Conservation (phyloP, 2,888 invertebrate genomes). For the Eristalis tenax region DNA sequence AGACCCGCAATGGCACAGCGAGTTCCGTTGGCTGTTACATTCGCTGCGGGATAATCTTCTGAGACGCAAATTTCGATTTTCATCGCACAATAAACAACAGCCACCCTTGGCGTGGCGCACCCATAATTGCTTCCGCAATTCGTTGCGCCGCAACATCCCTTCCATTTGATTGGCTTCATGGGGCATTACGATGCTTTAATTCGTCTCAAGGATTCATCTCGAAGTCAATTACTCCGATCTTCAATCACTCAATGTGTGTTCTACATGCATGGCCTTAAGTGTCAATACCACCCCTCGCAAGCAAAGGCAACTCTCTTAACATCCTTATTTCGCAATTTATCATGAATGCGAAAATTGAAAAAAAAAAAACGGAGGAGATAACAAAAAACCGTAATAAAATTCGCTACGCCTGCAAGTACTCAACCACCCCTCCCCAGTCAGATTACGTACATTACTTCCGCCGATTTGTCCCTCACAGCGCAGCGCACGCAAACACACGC, state of each 20-base stretch:
- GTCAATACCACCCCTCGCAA: background rate
- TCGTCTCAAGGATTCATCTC: conserved; percentile 46
- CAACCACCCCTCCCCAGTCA: background rate
- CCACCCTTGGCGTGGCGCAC: background rate
- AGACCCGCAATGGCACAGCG: background rate
- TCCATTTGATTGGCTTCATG: conserved; percentile 51
- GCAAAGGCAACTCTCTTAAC: conserved; percentile 5
- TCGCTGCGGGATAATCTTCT: background rate
- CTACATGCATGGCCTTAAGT: conserved; percentile 20
- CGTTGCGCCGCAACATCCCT: conserved; percentile 31
- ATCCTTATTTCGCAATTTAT: conserved; percentile 48
- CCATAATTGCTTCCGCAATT: conserved; percentile 44
- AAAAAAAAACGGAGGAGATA: conserved; percentile 48
- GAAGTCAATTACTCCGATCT: conserved; percentile 57
- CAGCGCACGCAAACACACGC: conserved; percentile 3
- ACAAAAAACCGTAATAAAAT: conserved; percentile 59
- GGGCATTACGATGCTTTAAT: conserved; percentile 50
- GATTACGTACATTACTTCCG: conserved; percentile 49
- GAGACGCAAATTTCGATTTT: background rate
- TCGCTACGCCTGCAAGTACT: conserved; percentile 40
- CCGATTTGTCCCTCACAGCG: conserved; percentile 35
- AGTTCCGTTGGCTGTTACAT: background rate
- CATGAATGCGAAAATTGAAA: conserved; percentile 58
- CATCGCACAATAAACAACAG: conserved; percentile 8
- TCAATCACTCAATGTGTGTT: conserved; percentile 42